Evolutionary conservation across 2,113 vertebrate species (phyloP), one percentile per base, ranked within the genome.

Genomic region (Actenoides hombroni): DNA sequence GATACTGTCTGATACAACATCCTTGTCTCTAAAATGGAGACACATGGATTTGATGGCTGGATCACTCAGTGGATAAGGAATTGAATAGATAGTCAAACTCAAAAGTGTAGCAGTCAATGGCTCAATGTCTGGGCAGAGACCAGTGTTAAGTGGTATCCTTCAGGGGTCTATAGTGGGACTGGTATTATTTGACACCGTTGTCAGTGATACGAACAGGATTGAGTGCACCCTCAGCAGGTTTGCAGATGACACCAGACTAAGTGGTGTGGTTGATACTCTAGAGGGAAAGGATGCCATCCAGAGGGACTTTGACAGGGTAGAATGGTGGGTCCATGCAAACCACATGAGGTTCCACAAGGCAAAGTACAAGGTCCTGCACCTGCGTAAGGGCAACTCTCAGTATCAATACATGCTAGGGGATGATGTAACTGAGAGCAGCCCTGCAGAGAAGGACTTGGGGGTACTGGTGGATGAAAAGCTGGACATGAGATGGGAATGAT

Each of bases 291-390:
- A 39, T 59, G 16, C 2, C 28, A 60, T 16, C 21, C 26, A 83
- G n/a, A 53, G 5, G 28, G 26, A 29, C 9, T 28, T 54, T 54
- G 33, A 35, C 11, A 46, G 8, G 3, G 10, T 70, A 10, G 18
- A 70, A 26, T 33, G 4, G 5, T 64, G 8, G 23, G 11, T 9
- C 19, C 1, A 0, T 61, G n/a, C 1, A 1, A 75, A 56, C 4
- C 7, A 54, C 29, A 35, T 19, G 12, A n/a, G 64, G 13, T 70
- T 87, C 49, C 44, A 42, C 53, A n/a, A 23, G 23, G 17, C 3
- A 12, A 71, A 40, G 14, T 26, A 3, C 9, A 28, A 33, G 37
- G 14, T 71, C 33, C 37, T 57, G 13, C 37, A 35, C 5, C 8
- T 37, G 42, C 8, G 5, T 24, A 0, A 2, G 17, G 25, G 48